A percentile compares a stretch with the other conserved stretches of the same genome.
Conservation (phyloP, 2,113 vertebrate genomes). For the Felis chaus region DNA sequence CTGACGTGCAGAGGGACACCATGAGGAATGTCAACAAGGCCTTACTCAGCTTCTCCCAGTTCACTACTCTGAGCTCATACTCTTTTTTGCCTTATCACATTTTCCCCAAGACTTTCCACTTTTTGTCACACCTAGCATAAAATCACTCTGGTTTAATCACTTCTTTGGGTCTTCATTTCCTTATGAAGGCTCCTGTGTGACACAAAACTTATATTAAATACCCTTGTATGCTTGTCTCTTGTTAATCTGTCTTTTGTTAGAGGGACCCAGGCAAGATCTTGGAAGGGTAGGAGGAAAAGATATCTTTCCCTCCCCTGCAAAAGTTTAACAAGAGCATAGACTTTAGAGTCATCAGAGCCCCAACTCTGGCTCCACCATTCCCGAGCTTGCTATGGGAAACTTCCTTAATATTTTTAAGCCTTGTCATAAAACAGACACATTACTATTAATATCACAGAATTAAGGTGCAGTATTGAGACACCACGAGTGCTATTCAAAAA, state of each 20-base stretch:
- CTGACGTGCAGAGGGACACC: background rate
- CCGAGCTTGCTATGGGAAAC: background rate
- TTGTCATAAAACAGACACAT: background rate
- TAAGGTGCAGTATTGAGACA: background rate
- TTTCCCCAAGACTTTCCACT: background rate
- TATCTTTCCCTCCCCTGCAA: background rate
- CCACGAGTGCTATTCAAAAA: background rate
- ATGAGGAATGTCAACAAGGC: background rate
- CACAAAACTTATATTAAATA: background rate
- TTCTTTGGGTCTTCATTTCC: background rate
- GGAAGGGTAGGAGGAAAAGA: background rate
- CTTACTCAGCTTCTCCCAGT: background rate
- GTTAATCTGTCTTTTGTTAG: slow-evolving; percentile 1
- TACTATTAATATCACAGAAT: background rate
- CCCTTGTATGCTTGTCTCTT: background rate
- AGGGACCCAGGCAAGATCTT: background rate
- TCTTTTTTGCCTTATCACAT: background rate
- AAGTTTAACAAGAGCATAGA: background rate
- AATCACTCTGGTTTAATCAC: background rate
- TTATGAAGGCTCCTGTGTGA: background rate
- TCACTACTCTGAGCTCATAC: background rate
- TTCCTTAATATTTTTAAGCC: background rate
- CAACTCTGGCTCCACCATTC: background rate
- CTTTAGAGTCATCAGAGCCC: background rate
- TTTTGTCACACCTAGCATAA: background rate